Percentiles rank a stretch among this genome's conserved stretches.
Conservation (phyloP, 37 sponge, comb jelly and placozoan genomes). For the Mnemiopsis leidyi region DNA sequence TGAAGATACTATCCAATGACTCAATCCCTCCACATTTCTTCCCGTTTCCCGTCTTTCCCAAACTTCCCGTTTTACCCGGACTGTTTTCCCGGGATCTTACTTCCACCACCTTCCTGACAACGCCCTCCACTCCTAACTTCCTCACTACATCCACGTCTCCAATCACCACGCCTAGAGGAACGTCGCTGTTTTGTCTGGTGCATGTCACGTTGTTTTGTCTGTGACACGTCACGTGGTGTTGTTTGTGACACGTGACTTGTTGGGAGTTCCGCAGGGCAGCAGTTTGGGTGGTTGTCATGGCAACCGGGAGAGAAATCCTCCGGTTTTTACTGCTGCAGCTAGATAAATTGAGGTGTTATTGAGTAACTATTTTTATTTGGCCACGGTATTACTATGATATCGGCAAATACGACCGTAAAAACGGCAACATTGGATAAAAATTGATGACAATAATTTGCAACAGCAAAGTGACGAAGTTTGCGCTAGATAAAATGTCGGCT, state of each 20-base stretch:
- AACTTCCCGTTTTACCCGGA: background rate
- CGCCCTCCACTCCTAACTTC: background rate
- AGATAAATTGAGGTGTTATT: too few species aligned
- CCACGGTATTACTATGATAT: too few species aligned
- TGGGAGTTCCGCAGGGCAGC: too few species aligned
- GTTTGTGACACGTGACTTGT: background rate
- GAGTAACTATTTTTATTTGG: too few species aligned
- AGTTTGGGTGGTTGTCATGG: background rate
- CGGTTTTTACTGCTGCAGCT: too few species aligned
- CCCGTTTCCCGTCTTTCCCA: background rate
- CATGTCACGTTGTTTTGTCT: too few species aligned
- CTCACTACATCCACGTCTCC: background rate
- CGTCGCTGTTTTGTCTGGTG: background rate
- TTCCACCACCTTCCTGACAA: background rate
- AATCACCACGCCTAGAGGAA: background rate
- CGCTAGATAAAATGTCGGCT: too few species aligned
- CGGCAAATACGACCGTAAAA: too few species aligned
- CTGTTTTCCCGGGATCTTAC: background rate
- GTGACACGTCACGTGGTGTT: background rate
- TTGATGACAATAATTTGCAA: too few species aligned
- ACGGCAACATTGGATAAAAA: too few species aligned
- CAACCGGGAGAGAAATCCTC: too few species aligned
- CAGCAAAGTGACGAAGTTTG: too few species aligned
- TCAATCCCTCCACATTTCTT: background rate
- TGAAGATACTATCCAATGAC: background rate